Evolutionary conservation across 2,113 vertebrate genomes (phyloP), one percentile per base, ranked within the genome.

Genomic region (Spheniscus mendiculus): DNA sequence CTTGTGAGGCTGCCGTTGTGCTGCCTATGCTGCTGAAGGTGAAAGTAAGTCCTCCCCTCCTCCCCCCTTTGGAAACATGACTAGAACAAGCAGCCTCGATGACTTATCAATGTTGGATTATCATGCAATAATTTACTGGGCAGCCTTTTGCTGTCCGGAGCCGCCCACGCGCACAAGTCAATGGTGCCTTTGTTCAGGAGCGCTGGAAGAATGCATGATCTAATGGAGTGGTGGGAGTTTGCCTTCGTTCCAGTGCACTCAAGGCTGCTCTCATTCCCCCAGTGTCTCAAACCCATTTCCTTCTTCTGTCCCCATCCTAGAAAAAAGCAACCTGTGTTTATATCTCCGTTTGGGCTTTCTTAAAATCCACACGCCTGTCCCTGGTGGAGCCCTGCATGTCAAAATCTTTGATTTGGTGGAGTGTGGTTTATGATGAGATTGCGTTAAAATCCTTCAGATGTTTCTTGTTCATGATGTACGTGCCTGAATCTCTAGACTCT

Each of bases 151-250:
- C 90, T 85, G 87, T 94, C 96, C 97, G 6, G 74, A 97, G 92
- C 98, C 95, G 61, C 99, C 99, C 98, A 98, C 99, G 38, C 61
- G 2, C 69, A 13, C 21, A 94, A 98, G 98, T 99, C 98, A 99
- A 99, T 99, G 98, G 98, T 61, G 86, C 95, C 98, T 98, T 99
- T 99, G 99, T 99, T 99, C 56, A 3, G 95, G 63, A 81, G 92
- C 10, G 34, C 38, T 88, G 90, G 96, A 99, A 98, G 98, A 99
- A 99, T 99, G 98, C 61, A 96, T 98, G 98, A 99, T 96, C 98
- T 99, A 98, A 99, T 98, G 97, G 97, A 97, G 98, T 95, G 87
- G 97, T 98, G 98, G 98, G 98, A 98, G 98, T 98, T 97, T 36
- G 93, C 98, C 98, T 98, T 98, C 95, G 45, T 96, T 83, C 93